Percentiles rank a stretch among this genome's conserved stretches.
phyloP scores from a whole-genome alignment of 1,140 invertebrate species.

The Parapsyche elsis region DNA sequence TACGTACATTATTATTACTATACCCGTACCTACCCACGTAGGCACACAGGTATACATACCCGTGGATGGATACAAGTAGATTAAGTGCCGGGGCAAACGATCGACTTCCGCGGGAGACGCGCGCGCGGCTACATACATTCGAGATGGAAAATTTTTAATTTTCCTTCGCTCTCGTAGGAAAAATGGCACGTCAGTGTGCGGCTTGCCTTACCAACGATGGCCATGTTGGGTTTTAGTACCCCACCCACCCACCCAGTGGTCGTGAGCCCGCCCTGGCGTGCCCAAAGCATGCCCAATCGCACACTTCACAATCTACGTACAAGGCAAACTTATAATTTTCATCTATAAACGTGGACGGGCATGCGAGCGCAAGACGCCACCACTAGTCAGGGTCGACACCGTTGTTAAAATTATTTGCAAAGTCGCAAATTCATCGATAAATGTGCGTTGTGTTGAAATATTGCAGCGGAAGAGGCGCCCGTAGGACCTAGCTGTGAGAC shows the following conservation, averaged over 20 bases:
- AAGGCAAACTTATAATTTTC: constrained; percentile 47
- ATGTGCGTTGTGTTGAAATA: too few relatives aligned
- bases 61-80: too few relatives aligned
- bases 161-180: too few relatives aligned
- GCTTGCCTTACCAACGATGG: neutral
- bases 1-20: too few relatives aligned
- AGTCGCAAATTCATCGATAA: too few relatives aligned
- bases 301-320: constrained; percentile 44
- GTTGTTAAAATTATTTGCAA: neutral
- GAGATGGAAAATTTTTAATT: too few relatives aligned
- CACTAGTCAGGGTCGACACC: neutral
- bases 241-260: neutral
- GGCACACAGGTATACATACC: too few relatives aligned
- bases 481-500: too few relatives aligned
- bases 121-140: neutral
- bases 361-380: constrained; percentile 41
- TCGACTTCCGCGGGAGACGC: neutral
- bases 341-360: constrained; percentile 45
- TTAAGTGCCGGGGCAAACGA: too few relatives aligned
- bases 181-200: neutral
- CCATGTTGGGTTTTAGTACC: neutral
- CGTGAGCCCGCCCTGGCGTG: constrained; percentile 30
- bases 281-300: constrained; percentile 39
- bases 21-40: too few relatives aligned
- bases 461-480: too few relatives aligned